Base-by-base conservation (phyloP, 2,113 vertebrate species). In the Psephotus haematonotus region DNA sequence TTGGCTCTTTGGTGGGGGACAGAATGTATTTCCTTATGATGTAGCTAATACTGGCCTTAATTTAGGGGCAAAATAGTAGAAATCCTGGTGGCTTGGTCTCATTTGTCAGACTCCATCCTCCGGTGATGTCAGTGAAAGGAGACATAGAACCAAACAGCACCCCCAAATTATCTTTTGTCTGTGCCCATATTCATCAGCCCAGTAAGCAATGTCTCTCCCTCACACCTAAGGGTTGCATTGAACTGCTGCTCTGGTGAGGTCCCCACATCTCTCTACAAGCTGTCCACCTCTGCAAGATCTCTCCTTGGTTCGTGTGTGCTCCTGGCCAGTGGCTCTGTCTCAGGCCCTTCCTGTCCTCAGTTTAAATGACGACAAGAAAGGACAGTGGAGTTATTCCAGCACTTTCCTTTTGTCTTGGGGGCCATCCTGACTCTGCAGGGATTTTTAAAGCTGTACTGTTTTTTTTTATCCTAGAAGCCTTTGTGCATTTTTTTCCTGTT, bases 301-400 rank as follows among this genome's bases (percentile, higher is more conserved):
- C 27, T 82, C 65, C 35, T 71, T 8, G 0, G 27, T 68, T 82
- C 0, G 1, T 3, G 8, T n/a, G 49, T 69, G 55, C 67, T 94
- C 22, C 60, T 86, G 63, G 77, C 71, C 87, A 47, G 55, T 67
- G 81, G 82, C 80, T 96, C 39, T 95, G 95, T 93, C 91, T 70
- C 90, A 78, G 92, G 92, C 71, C 52, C 31, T 91, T 41, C n/a
- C 28, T 69, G 88, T 88, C 49, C 91, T 89, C 33, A 9, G 41
- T 33, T 94, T 79, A 91, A 53, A 88, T 29, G 59, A 83, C 11
- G 22, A 82, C 27, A 74, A 75, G 86, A 85, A 79, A 77, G 75
- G 85, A 71, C 78, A 90, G 85, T 16, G 44, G 47, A 82, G 46
- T 49, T 85, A 59, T 67, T 91, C 53, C 78, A 82, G 49, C 47